Conservation (phyloP, 2,888 invertebrate species). For the Nipponacmea schrenckii region DNA sequence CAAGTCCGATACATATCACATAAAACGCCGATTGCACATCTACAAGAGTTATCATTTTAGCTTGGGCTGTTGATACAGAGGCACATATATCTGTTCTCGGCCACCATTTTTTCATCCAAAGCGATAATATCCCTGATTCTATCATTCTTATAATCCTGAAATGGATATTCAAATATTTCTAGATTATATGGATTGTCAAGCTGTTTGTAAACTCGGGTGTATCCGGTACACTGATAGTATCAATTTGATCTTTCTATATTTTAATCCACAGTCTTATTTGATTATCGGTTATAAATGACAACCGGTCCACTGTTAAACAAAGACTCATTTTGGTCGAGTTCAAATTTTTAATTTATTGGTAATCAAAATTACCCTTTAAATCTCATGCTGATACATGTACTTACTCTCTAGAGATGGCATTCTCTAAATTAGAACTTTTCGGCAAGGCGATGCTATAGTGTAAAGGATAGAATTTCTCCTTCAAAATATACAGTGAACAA, state of each 20-base stretch:
- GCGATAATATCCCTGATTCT: conserved; percentile 41
- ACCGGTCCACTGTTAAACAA: too few species aligned
- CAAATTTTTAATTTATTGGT: too few species aligned
- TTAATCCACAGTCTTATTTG: too few species aligned
- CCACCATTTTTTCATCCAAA: conserved; percentile 43
- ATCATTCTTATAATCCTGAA: conserved; percentile 39
- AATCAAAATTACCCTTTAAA: too few species aligned
- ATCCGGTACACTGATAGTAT: too few species aligned
- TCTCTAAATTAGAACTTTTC: conserved; percentile 49
- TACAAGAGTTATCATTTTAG: conserved; percentile 34
- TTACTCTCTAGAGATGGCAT: conserved; percentile 37
- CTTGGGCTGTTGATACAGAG: conserved; percentile 25
- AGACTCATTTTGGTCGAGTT: too few species aligned
- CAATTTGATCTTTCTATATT: too few species aligned
- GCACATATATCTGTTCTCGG: conserved; percentile 36
- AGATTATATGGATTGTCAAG: too few species aligned
- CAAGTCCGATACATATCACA: conserved; percentile 36
- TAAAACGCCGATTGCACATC: conserved; percentile 48
- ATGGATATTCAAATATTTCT: not conserved
- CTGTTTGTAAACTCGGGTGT: too few species aligned
- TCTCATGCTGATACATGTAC: too few species aligned
- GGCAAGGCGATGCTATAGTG: conserved; percentile 55
- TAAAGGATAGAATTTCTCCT: conserved; percentile 48
- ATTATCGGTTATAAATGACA: too few species aligned
- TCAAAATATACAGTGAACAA: conserved; percentile 51